These are phyloP conservation scores for Micoletzkya japonica DNA, from an alignment of 2,888 invertebrate species.

Conservation along the genomic window DNA sequence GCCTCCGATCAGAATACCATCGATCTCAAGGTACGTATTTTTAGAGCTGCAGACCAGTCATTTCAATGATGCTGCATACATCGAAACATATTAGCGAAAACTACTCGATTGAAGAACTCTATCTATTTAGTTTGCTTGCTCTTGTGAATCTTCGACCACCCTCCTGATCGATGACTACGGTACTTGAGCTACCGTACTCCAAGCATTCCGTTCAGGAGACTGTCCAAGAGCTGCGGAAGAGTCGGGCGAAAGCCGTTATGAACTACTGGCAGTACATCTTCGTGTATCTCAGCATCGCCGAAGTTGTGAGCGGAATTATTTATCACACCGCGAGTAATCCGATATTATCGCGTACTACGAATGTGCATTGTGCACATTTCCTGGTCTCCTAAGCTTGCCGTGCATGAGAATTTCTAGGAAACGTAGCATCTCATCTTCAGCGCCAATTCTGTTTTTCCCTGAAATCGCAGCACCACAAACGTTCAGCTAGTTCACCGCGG, in stretches of 20 bases:
- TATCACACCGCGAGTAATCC: too few species aligned
- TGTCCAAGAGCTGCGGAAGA: constrained; percentile 26
- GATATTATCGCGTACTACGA: too few species aligned
- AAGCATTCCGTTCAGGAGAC: constrained; percentile 22
- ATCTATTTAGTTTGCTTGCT: background rate
- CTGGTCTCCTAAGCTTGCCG: too few species aligned
- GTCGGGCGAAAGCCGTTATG: constrained; percentile 25
- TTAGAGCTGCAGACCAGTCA: too few species aligned
- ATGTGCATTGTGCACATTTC: too few species aligned
- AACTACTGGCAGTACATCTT: constrained; percentile 30
- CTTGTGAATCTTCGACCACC: background rate
- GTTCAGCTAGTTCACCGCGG: constrained; percentile 18
- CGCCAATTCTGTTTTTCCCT: background rate
- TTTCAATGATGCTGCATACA: too few species aligned
- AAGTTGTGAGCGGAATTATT: too few species aligned
- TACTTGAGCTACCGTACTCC: background rate
- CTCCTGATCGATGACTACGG: background rate
- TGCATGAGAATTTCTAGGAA: background rate
- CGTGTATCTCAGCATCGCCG: constrained; percentile 27
- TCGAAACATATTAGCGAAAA: too few species aligned
- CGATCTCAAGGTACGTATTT: background rate
- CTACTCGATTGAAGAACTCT: too few species aligned
- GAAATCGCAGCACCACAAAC: background rate
- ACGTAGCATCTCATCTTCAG: background rate
- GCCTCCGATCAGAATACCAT: constrained; percentile 16